Conservation (phyloP, 2,888 invertebrate species). For the Harpagoxenus sublaevis region DNA sequence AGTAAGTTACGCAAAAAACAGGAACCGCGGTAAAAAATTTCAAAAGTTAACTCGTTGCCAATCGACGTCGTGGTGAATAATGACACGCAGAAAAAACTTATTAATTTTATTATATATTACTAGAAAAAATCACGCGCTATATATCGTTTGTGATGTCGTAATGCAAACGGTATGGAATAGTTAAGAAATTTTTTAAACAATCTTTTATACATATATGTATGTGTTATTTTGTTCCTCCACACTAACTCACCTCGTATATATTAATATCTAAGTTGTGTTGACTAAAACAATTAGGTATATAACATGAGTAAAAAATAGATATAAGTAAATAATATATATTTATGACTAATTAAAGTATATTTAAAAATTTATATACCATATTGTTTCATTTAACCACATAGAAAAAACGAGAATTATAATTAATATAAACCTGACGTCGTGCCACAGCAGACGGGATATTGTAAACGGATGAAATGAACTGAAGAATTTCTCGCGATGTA, state of each 20-base stretch:
- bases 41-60: neutral
- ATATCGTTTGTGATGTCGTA: neutral
- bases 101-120: slow-evolving; percentile 9
- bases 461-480: slow-evolving; percentile 74
- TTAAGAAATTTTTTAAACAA: neutral
- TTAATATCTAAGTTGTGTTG: neutral
- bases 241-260: neutral
- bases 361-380: neutral
- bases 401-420: neutral
- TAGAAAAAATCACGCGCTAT: neutral
- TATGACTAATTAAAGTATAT: neutral
- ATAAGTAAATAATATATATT: neutral
- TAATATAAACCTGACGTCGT: slow-evolving; percentile 76
- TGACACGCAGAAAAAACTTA: neutral
- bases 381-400: neutral
- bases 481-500: slow-evolving; percentile 74
- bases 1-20: neutral
- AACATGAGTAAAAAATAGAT: neutral
- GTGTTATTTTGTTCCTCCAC: neutral
- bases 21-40: neutral
- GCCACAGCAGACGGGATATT: slow-evolving; percentile 68
- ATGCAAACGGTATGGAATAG: neutral
- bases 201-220: neutral
- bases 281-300: neutral
- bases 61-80: neutral